Evolutionary conservation across 2,888 invertebrate genomes (phyloP).

Genomic region (Pardosa pseudoannulata): DNA sequence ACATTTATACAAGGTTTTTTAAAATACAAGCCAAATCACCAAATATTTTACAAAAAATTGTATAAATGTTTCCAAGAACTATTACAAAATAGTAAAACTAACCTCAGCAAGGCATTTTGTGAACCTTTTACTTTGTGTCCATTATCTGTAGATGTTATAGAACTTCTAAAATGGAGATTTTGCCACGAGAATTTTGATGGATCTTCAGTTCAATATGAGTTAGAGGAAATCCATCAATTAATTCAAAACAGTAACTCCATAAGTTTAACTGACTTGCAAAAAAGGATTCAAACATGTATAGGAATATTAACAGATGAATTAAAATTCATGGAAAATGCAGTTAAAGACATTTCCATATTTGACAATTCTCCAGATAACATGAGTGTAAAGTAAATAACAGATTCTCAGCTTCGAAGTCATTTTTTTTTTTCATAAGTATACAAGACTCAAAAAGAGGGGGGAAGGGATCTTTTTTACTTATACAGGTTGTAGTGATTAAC

Average conservation of each 20-base stretch:
- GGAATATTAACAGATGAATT: constrained; percentile 10
- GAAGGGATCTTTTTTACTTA: no score
- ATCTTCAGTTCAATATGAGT: not conserved
- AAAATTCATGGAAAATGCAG: constrained; percentile 1
- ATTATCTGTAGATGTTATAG: not conserved
- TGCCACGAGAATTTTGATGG: not conserved
- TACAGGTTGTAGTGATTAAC: no score
- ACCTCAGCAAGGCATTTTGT: constrained; percentile 10
- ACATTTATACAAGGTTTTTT: constrained; percentile 22
- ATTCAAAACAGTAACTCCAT: not conserved
- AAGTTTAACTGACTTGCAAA: not conserved
- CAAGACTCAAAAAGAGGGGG: no score
- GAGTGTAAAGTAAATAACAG: no score
- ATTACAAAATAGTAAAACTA: not conserved
- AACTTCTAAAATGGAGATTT: constrained; percentile 18
- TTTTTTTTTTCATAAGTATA: no score
- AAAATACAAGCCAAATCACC: constrained; percentile 17
- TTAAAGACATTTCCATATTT: not conserved
- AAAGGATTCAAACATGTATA: constrained; percentile 15
- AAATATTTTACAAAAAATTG: constrained; percentile 23
- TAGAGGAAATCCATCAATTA: constrained; percentile 18
- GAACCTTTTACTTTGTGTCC: constrained; percentile 18
- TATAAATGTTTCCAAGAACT: constrained; percentile 12
- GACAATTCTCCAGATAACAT: not conserved
- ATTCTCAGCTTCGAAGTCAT: no score